Evolutionary conservation across 2,113 vertebrate species (phyloP).

Genomic region (Ovis aries): DNA sequence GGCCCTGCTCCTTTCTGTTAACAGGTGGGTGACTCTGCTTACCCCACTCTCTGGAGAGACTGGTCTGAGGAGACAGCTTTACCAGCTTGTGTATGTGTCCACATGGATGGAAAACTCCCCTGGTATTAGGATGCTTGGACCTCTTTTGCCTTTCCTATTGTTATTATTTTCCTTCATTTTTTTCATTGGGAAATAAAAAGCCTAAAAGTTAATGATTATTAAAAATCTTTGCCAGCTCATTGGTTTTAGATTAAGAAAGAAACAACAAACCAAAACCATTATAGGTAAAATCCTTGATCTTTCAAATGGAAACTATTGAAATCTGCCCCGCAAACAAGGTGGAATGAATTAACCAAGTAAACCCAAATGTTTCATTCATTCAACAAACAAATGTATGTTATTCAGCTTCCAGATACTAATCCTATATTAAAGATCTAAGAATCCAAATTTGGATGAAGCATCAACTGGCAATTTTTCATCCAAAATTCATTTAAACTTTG

Average conservation of each 20-base stretch:
- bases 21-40: fast-evolving
- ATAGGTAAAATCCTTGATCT: not conserved
- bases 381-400: not conserved
- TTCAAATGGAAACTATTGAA: not conserved
- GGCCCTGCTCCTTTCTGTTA: not conserved
- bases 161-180: not conserved
- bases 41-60: not conserved
- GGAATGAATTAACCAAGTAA: not conserved
- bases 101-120: not conserved
- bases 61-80: not conserved
- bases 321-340: not conserved
- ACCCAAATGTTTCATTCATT: not conserved
- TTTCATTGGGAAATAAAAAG: not conserved
- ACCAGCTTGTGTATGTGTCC: not conserved
- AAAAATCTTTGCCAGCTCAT: not conserved
- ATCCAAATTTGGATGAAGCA: not conserved
- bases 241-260: not conserved
- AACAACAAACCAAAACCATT: not conserved
- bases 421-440: not conserved
- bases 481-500: not conserved
- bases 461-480: not conserved
- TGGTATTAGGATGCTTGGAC: not conserved
- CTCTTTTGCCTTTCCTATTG: not conserved
- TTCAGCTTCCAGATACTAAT: not conserved
- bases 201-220: not conserved